Evolutionary conservation across 2,888 invertebrate genomes (phyloP), one percentile per base, ranked within the genome.

Genomic region (Malachius bipustulatus): DNA sequence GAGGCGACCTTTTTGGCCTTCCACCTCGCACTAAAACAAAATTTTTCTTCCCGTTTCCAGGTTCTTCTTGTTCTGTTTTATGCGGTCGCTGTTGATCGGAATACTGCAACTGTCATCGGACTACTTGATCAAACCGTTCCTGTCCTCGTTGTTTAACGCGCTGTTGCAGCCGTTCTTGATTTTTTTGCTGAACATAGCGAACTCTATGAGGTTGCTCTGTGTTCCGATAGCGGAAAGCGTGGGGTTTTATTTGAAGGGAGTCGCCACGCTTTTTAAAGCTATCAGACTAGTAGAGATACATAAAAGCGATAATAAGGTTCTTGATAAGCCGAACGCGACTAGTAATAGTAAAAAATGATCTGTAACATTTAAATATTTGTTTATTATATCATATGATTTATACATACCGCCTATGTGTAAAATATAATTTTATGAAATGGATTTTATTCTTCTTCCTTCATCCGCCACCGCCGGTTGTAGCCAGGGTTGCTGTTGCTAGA

Each of bases 161-260:
- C 49, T 75, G 29, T 55, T 80, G 42, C 82, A 78, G 51, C 82
- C 83, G 10, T 58, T 71, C 19, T 56, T 82, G 44, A 78, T 79
- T 50, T 69, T 77, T 47, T 46, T 70, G 6, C 74, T 70, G 45
- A 77, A 77, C 51, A 59, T 73, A 19, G 62, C 69, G 14, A 70
- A 73, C 2, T 78, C 76, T 2, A 26, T 73, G 15, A 66, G 75
- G 14, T 75, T 74, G 54, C 67, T 77, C 40, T 66, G 74, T 49
- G 68, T 71, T 38, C 77, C 77, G 1, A 49, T 77, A 10, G 70
- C 76, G 1, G 66, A 70, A 46, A 67, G 66, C 0, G 32, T 75
- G 13, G 71, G 70, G 0, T 66, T 65, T 42, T 71, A 69, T 45
- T 38, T 67, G 4, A 55, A 62, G 11, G 68, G 70, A 52, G 36